Base-by-base conservation (phyloP, 2,113 vertebrate genomes). In the Coptodon rendalli region DNA sequence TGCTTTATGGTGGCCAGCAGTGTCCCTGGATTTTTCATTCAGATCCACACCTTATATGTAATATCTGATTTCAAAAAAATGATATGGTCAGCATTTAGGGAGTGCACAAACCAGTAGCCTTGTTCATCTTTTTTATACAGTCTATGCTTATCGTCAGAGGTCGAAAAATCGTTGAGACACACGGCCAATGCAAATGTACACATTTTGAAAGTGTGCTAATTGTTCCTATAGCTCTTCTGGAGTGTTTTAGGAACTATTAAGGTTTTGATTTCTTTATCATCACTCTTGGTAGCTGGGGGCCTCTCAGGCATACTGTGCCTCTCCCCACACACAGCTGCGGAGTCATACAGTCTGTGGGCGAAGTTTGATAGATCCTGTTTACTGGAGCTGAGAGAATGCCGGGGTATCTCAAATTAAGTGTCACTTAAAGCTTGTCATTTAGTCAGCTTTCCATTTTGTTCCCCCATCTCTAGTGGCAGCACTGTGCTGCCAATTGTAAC, bases 401-500 rank as follows among this genome's bases (percentile, higher is more conserved):
- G 89, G 91, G 92, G 88, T 93, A 88, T 95, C 94, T 97, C 93
- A 95, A 94, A 96, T 95, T 94, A 95, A 96, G 94, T 95, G 94
- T 96, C 96, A 96, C 95, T 96, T 96, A 95, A 94, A 94, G 92
- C 93, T 90, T 91, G 94, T 95, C 93, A 95, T 93, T 91, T 89
- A 93, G 92, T 91, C 91, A 86, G 91, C 89, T 92, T 92, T 95
- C 92, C 90, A 94, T 95, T 95, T 92, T 94, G 93, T 89, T 92
- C 82, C 82, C 81, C 78, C 92, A 86, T 95, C 93, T 92, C 87
- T 83, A 19, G 92, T 94, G 94, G 95, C 95, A 95, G 94, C 90
- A 76, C 87, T 84, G 90, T 87, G 89, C 89, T 92, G 91, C 92
- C 88, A 92, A 89, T 95, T 94, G 95, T 93, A 94, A 94, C 88